phyloP scores from a whole-genome alignment of 2,113 vertebrate genomes.

The Strigops habroptila region DNA sequence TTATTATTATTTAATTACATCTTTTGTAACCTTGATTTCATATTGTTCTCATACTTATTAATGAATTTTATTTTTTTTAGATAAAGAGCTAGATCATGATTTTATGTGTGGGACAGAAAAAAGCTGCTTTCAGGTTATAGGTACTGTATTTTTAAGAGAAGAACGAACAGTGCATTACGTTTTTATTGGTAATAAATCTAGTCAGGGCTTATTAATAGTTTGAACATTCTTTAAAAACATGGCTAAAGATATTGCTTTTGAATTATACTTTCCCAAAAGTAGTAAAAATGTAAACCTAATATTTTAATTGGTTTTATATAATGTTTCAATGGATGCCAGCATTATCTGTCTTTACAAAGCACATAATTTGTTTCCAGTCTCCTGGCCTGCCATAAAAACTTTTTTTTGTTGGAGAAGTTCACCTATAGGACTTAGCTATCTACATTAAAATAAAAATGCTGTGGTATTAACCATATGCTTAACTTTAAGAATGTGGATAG shows the following conservation, averaged over 20 bases:
- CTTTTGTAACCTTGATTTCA: slow-evolving; percentile 27
- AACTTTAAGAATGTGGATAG: not conserved
- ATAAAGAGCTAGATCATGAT: not conserved
- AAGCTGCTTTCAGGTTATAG: not conserved
- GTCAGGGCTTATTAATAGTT: not conserved
- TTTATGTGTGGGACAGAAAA: not conserved
- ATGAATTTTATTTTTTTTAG: not conserved
- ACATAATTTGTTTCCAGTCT: slow-evolving; percentile 10
- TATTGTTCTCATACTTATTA: not conserved
- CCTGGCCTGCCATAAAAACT: not conserved
- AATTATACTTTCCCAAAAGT: not conserved
- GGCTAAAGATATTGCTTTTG: not conserved
- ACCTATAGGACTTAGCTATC: slow-evolving; percentile 12
- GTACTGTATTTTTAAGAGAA: not conserved
- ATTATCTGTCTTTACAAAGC: not conserved
- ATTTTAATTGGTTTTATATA: slow-evolving; percentile 7
- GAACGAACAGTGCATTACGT: not conserved
- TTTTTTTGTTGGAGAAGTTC: slow-evolving; percentile 7
- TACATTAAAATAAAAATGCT: not conserved
- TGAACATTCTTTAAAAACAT: not conserved
- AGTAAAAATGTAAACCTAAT: slow-evolving; percentile 20
- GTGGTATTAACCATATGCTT: not conserved
- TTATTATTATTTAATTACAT: not conserved
- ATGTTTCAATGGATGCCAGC: not conserved
- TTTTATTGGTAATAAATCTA: not conserved